These are phyloP conservation scores for Apis laboriosa DNA, from an alignment of 1,140 invertebrate genomes.

Conservation along the genomic window DNA sequence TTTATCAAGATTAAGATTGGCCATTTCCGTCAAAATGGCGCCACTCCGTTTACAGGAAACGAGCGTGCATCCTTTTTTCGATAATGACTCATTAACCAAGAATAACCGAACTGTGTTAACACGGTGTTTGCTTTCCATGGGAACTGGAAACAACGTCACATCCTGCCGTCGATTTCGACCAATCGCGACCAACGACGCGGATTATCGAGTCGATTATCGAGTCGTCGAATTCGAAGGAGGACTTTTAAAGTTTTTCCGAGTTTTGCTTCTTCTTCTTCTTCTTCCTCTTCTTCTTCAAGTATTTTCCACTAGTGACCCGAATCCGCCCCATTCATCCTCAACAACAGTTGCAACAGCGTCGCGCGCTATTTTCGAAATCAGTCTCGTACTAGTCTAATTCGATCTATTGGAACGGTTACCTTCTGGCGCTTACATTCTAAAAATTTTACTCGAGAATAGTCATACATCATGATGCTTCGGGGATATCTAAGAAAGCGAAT, in stretches of 20 bases:
- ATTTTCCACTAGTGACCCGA: conserved; percentile 52
- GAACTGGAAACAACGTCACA: too few relatives aligned
- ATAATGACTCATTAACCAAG: conserved; percentile 3
- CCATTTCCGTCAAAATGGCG: too few relatives aligned
- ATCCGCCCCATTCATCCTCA: conserved; percentile 62
- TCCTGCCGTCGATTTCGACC: too few relatives aligned
- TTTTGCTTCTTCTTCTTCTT: conserved; percentile 1
- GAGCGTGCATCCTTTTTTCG: background rate
- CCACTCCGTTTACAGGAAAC: background rate
- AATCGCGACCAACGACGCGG: too few relatives aligned
- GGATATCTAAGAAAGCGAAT: too few relatives aligned
- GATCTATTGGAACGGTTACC: too few relatives aligned
- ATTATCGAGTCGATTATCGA: too few relatives aligned
- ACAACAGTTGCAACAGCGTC: conserved; percentile 33
- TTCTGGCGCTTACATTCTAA: background rate
- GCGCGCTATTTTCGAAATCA: conserved; percentile 28
- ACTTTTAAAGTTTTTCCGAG: conserved; percentile 56
- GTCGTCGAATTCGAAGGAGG: too few relatives aligned
- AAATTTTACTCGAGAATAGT: too few relatives aligned
- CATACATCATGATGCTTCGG: too few relatives aligned
- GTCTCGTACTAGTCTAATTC: background rate
- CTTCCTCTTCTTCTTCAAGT: conserved; percentile 33
- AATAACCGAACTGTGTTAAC: background rate
- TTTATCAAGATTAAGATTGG: too few relatives aligned
- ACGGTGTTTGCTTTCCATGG: background rate